Base-by-base conservation (phyloP, 2,888 invertebrate genomes). In the Exocentrus adspersus region DNA sequence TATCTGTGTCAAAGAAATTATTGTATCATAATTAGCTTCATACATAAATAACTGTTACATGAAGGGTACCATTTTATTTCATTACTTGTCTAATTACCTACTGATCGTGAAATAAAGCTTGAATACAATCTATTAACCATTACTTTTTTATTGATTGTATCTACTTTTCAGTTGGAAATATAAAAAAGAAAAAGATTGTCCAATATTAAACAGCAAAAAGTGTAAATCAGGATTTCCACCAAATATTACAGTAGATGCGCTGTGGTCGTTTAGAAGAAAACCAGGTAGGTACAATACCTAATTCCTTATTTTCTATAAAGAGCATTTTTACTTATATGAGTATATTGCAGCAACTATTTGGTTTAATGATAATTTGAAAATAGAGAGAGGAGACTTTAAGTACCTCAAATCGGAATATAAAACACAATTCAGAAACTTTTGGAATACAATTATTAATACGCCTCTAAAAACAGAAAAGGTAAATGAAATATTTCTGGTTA, bases 191-290 rank as follows among this genome's bases (percentile, higher is more conserved):
- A 42, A 52, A 7, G 61, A 50, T 7, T 16, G 20, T 2, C 12
- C 54, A 12, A 19, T 10, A 19, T 19, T 16, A 4, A 17, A 28
- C 17, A 19, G 16, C 19, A 9, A 62, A 73, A 59, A 68, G 70
- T 72, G 53, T 50, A 60, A 30, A 12, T 37, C 46, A 28, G 81
- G 81, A 58, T 82, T 85, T 67, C 82, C 84, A 65, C 85, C 85
- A 24, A 83, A 85, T 19, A 75, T 84, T 48, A 85, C 85, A n/a
- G 86, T 86, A 43, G 86, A 86, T 73, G 85, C 86, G 68, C 77
- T 86, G 51, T 82, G 81, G 46, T 81, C 82, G 60, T 86, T 84
- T 73, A 82, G 86, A 28, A 82, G 84, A 71, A 81, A 82, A 60
- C 80, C 82, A 64, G 81, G 82, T 78, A 80, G 17, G n/a, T 43